These are phyloP conservation scores for Chalcosyrphus nemorum DNA, from an alignment of 2,888 invertebrate genomes.

Conservation along the genomic window DNA sequence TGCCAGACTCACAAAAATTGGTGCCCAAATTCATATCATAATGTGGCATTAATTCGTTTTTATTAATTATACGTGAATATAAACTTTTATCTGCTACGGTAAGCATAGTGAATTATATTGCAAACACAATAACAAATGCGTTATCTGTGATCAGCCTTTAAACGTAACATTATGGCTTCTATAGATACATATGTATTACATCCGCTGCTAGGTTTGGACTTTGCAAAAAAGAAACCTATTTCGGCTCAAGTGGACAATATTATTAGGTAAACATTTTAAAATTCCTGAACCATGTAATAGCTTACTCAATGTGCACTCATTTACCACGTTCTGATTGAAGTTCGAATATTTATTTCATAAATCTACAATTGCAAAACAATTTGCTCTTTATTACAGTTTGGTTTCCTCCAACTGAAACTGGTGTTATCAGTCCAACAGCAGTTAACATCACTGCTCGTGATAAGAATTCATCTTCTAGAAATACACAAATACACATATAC, in stretches of 20 bases:
- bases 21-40: too few species aligned
- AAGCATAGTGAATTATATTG: background rate
- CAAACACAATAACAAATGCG: conserved; percentile 10
- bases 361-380: conserved; percentile 49
- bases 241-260: conserved; percentile 25
- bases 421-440: conserved; percentile 40
- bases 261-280: conserved; percentile 8
- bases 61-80: background rate
- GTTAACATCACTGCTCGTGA: conserved; percentile 46
- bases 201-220: conserved; percentile 13
- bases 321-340: conserved; percentile 50
- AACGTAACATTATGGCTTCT: conserved; percentile 18
- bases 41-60: too few species aligned
- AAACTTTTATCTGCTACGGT: conserved; percentile 5
- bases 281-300: conserved; percentile 41
- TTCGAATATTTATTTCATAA: conserved; percentile 37
- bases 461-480: conserved; percentile 46
- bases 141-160: conserved; percentile 24
- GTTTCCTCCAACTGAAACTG: conserved; percentile 54
- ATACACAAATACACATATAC: background rate
- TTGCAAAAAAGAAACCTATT: conserved; percentile 13
- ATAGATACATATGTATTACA: too few species aligned
- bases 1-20: too few species aligned
- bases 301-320: conserved; percentile 33
- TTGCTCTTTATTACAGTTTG: conserved; percentile 20